phyloP scores from a whole-genome alignment of 2,797 vertebrate species.

The Synanceia verrucosa region DNA sequence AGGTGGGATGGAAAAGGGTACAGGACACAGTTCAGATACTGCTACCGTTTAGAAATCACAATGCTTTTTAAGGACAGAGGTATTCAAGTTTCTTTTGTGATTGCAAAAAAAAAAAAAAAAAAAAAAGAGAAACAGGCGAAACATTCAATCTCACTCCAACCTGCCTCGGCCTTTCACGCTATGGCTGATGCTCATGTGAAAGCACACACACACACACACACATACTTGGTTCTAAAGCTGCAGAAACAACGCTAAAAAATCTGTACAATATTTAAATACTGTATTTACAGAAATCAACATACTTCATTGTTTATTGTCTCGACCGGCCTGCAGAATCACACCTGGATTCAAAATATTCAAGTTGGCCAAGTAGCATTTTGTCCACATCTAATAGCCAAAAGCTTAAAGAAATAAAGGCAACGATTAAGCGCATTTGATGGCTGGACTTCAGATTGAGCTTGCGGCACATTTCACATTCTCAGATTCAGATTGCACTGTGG shows the following conservation, averaged over 20 bases:
- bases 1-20: background rate
- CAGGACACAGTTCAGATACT: background rate
- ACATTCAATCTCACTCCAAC: slow-evolving; percentile 32
- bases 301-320: slow-evolving; percentile 74
- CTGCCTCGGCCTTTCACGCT: slow-evolving; percentile 26
- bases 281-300: slow-evolving; percentile 93
- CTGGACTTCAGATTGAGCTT: slow-evolving; percentile 61
- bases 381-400: slow-evolving; percentile 63
- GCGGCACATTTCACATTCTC: slow-evolving; percentile 80
- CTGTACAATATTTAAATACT: slow-evolving; percentile 95
- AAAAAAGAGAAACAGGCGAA: slow-evolving; percentile 24
- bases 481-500: slow-evolving; percentile 52
- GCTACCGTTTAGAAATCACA: slow-evolving; percentile 12
- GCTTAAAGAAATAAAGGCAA: slow-evolving; percentile 76
- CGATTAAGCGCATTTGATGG: slow-evolving; percentile 73
- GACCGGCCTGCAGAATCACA: slow-evolving; percentile 71
- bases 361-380: slow-evolving; percentile 53
- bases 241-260: slow-evolving; percentile 84
- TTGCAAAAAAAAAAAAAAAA: too few relatives aligned
- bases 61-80: slow-evolving; percentile 63
- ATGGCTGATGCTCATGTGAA: slow-evolving; percentile 61
- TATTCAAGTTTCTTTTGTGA: slow-evolving; percentile 67
- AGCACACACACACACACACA: slow-evolving; percentile 4
- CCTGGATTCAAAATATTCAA: slow-evolving; percentile 70
- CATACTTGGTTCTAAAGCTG: slow-evolving; percentile 66